These are phyloP conservation scores for Prunella fulvescens DNA, from an alignment of 2,113 vertebrate species.

Conservation along the genomic window DNA sequence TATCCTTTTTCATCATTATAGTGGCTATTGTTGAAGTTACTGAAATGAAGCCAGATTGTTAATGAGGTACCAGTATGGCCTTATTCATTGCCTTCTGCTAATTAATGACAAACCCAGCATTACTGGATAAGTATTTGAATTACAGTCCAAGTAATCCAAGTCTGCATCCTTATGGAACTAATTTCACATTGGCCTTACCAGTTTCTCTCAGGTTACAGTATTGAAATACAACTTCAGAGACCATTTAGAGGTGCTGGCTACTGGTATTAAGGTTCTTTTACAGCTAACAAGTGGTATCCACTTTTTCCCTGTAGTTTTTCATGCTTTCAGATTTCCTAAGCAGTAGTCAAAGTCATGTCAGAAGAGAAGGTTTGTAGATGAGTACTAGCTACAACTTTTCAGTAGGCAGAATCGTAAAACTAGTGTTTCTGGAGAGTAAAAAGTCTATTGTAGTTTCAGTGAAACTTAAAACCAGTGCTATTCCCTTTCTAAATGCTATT, in stretches of 20 bases:
- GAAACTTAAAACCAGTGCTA: background rate
- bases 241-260: background rate
- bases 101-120: background rate
- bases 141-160: background rate
- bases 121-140: background rate
- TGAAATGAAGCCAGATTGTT: background rate
- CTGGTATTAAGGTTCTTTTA: background rate
- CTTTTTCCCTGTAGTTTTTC: background rate
- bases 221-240: background rate
- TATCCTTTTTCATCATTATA: background rate
- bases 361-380: background rate
- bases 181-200: background rate
- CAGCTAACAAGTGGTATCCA: background rate
- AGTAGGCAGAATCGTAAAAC: background rate
- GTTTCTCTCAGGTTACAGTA: background rate
- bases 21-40: background rate
- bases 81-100: background rate
- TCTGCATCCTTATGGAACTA: background rate
- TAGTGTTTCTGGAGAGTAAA: background rate
- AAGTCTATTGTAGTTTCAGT: background rate
- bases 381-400: background rate
- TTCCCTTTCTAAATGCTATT: background rate
- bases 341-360: background rate
- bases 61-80: background rate
- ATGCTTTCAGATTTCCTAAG: background rate